phyloP scores from a whole-genome alignment of 92 coral and sea anemone genomes.

The Montipora capitata region DNA sequence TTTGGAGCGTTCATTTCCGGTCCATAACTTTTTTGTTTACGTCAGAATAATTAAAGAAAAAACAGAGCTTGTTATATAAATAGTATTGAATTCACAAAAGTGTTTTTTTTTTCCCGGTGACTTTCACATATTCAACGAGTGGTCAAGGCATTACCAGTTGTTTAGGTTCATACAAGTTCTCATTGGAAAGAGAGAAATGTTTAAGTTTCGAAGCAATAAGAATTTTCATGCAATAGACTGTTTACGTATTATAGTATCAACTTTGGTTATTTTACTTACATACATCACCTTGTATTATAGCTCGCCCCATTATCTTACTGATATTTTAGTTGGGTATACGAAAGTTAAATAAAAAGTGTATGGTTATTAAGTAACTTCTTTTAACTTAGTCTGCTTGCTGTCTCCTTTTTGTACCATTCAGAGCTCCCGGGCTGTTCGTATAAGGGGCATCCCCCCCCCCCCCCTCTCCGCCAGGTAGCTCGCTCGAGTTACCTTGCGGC shows the following conservation, averaged over 20 bases:
- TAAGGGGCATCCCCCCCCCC: no score
- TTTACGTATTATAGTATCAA: constrained; percentile 26
- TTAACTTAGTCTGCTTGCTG: not conserved
- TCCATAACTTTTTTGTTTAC: constrained; percentile 3
- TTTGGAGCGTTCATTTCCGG: not conserved
- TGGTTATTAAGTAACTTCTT: constrained; percentile 24
- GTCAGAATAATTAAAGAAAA: not conserved
- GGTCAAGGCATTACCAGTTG: constrained; percentile 20
- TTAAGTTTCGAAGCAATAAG: not conserved
- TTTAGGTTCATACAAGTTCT: constrained; percentile 31
- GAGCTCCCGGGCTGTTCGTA: no score
- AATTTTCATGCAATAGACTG: constrained; percentile 28
- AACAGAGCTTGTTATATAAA: constrained; percentile 24
- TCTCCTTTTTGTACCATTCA: no score
- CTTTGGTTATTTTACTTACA: constrained; percentile 44
- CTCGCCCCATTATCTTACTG: constrained; percentile 38
- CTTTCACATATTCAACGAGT: constrained; percentile 32
- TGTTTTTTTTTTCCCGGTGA: constrained; percentile 20
- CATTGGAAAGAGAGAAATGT: constrained; percentile 24
- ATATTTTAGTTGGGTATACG: constrained; percentile 55
- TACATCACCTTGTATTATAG: constrained; percentile 50
- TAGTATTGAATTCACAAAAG: constrained; percentile 20
- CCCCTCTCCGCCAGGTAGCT: no score
- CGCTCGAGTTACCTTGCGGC: no score
- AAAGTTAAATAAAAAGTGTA: constrained; percentile 55